Evolutionary conservation across 2,797 vertebrate genomes (phyloP).

Genomic region (Microctenopoma steveboyesi): DNA sequence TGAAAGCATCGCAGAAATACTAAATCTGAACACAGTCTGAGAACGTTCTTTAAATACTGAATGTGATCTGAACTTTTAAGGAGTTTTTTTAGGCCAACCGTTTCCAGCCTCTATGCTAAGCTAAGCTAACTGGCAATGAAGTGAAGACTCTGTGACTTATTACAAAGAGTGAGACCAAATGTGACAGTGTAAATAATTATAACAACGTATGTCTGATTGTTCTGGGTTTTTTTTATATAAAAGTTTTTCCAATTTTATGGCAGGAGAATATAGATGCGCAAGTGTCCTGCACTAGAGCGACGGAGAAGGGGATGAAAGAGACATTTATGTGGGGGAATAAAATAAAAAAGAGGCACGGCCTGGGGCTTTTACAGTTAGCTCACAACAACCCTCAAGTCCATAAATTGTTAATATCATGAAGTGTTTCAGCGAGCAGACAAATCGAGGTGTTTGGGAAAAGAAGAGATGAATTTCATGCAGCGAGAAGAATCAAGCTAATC

Average conservation of each 20-base stretch:
- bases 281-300: constrained; percentile 54
- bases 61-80: too few relatives aligned
- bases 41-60: too few relatives aligned
- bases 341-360: constrained; percentile 57
- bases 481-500: constrained; percentile 56
- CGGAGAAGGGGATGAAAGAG: constrained; percentile 46
- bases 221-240: background rate
- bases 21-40: background rate
- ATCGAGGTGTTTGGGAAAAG: constrained; percentile 44
- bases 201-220: background rate
- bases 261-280: constrained; percentile 49
- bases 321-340: constrained; percentile 60
- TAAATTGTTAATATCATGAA: constrained; percentile 63
- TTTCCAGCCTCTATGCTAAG: too few relatives aligned
- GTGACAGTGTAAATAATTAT: background rate
- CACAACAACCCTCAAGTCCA: constrained; percentile 64
- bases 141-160: background rate
- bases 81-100: too few relatives aligned
- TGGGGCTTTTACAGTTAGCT: constrained; percentile 59
- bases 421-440: constrained; percentile 54
- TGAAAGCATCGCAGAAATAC: background rate
- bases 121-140: too few relatives aligned
- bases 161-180: background rate
- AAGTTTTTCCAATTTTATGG: background rate
- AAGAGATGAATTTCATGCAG: constrained; percentile 45